Evolutionary conservation across 1,140 invertebrate genomes (phyloP), one percentile per base, ranked within the genome.

Genomic region (Mactra quadrangularis): DNA sequence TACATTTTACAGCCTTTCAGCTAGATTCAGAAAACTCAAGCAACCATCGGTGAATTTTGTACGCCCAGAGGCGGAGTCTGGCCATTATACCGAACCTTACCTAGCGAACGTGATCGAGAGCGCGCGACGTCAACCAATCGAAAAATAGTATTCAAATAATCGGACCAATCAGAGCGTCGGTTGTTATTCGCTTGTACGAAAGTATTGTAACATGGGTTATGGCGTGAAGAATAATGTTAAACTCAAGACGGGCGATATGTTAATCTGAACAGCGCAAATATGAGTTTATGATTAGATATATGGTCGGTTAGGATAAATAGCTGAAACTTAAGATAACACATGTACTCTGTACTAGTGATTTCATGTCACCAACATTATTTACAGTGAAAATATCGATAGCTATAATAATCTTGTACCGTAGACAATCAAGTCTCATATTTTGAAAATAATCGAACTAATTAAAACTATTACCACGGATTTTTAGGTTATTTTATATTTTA

Each of bases 201-300:
- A 50, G 52, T 68, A 57, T 29, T 57, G 64, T 38, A 59, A 81
- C 77, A 81, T 50, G 77, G 64, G n/a, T 13, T 31, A 66, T 35
- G 19, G 77, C 77, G 77, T 60, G 77, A 81, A 81, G 38, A 68
- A 55, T 29, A 38, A 35, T 81, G 77, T 81, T 41, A 81, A 79
- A 70, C 38, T 71, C 66, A 70, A 70, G 31, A 68, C 64, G 25
- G 64, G 53, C 77, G 50, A 70, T 81, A 81, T 81, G 64, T 70
- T 81, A 71, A 71, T 81, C 64, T 52, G 31, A 1, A n/a, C 11
- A 38, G 52, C 76, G 47, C 59, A 57, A 68, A 66, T 33, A 68
- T 64, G 52, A 45, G 66, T 47, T 57, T 78, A 47, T 78, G 77
- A 81, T 81, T 45, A 81, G 77, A 81, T 81, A 81, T 57, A 70